Base-by-base conservation (phyloP, 2,888 invertebrate genomes). In the Clepsis dumicolana region DNA sequence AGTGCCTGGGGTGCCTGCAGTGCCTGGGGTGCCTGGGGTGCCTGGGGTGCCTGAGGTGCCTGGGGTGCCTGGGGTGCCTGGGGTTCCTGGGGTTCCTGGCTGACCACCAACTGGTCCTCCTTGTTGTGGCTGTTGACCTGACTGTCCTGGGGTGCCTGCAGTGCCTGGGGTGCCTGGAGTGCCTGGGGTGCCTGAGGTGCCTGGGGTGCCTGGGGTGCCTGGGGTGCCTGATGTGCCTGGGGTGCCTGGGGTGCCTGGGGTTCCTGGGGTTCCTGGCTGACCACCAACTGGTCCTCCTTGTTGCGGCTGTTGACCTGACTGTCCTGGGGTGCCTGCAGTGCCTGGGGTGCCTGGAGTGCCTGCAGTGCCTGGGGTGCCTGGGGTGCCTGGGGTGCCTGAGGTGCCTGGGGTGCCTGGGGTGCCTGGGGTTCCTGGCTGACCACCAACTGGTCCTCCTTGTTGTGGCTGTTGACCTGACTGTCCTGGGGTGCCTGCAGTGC, bases 41-140 rank as follows among this genome's bases (percentile, higher is more conserved):
- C 16, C 7, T 53, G n/a, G 7, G 2, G n/a, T 27, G 14, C 27
- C 0, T 52, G 25, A n/a, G n/a, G 25, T 25, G n/a, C n/a, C 1
- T 25, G 25, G 5, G 1, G 5, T 25, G 14, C 27, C 1, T 29
- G 16, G n/a, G 1, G 4, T 4, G n/a, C n/a, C n/a, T n/a, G n/a
- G n/a, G 27, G 25, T 7, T 53, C 27, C 53, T 29, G 53, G 27
- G 1, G n/a, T 1, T 48, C 48, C 57, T 65, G 57, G 57, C 2
- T 38, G 29, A 1, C 50, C 41, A n/a, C n/a, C n/a, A n/a, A n/a
- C n/a, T 56, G 65, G 65, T 10, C 10, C 10, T 10, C 50, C 50
- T 38, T 27, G 64, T 0, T 56, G 41, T 29, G 21, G 14, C 18
- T n/a, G 54, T 4, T 63, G 7, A 32, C 12, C 18, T 35, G 64